Base-by-base conservation (phyloP, 30 jellyfish, hydroid and myxozoan species). In the Clytia hemisphaerica region DNA sequence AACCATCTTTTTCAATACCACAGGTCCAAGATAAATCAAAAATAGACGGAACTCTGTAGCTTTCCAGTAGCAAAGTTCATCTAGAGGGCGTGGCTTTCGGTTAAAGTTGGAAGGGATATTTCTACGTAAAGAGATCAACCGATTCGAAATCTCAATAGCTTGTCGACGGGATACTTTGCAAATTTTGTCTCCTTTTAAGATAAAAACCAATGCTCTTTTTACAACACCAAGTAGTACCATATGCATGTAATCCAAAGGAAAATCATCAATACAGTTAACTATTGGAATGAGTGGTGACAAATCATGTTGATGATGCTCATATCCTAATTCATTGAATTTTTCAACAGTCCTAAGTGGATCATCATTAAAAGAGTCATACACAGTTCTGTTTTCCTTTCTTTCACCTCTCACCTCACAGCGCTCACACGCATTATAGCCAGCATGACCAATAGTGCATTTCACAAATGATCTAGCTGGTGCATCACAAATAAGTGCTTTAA, bases 1-100 rank as follows among this genome's bases (percentile, higher is more conserved):
- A 19, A 75, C 58, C 27, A 67, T 66, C n/a, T 51, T 29, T 61
- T 77, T 77, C 45, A 77, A 64, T 21, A 66, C 92, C n/a, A 77
- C 19, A 21, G 71, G 45, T 21, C 92, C 92, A 77, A 76, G 65
- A 61, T 64, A 77, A 44, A 77, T 28, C 21, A 77, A 45, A 67
- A 77, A 77, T 49, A 64, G 83, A 36, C 92, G 44, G 36, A 77
- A 77, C 26, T 77, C 92, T 14, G 76, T 55, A 22, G 92, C 92
- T 54, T 77, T 77, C 92, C 92, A 79, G 28, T 71, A 22, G n/a
- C 70, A 70, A 0, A 61, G 26, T 50, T 67, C 93, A 10, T 44
- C 21, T 40, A 68, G 36, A 3, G 82, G 45, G 37, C 87, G 38
- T 69, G 93, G 93, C 50, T 79, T 78, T 37, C 87, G 49, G 28